Conservation (phyloP, 2,888 invertebrate species). For the Harpalus rufipes region DNA sequence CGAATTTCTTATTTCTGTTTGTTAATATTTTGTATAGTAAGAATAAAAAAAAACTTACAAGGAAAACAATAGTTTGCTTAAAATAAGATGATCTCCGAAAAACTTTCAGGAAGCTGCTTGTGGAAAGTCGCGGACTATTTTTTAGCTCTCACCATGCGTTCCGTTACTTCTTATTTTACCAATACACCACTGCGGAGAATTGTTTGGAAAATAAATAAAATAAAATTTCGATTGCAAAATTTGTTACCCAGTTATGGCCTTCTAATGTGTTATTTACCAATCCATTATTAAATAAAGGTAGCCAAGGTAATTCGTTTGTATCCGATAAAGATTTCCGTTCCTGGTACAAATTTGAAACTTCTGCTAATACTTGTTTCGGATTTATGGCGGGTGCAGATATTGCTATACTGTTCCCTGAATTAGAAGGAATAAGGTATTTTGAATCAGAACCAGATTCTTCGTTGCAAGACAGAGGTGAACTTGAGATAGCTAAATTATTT, state of each 20-base stretch:
- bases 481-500: background rate
- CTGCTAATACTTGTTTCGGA: background rate
- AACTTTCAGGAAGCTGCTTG: too few relatives aligned
- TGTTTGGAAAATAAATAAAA: background rate
- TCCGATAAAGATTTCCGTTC: background rate
- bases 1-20: too few relatives aligned
- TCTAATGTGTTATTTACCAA: conserved; percentile 2
- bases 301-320: background rate
- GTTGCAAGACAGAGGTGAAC: background rate
- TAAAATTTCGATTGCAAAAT: background rate
- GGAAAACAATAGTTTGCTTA: too few relatives aligned
- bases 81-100: too few relatives aligned
- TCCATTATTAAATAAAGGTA: conserved; percentile 19
- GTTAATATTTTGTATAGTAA: too few relatives aligned
- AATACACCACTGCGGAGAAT: too few relatives aligned
- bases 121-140: too few relatives aligned
- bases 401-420: too few relatives aligned
- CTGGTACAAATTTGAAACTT: background rate
- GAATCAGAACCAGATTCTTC: background rate
- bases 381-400: background rate
- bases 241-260: background rate
- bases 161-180: too few relatives aligned
- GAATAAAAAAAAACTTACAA: too few relatives aligned
- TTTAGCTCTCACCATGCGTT: too few relatives aligned
- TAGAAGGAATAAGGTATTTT: background rate